A percentile compares a stretch with the other conserved stretches of the same genome.
Evolutionary conservation across 2,888 invertebrate species (phyloP).

Genomic region (Oscheius sp.): DNA sequence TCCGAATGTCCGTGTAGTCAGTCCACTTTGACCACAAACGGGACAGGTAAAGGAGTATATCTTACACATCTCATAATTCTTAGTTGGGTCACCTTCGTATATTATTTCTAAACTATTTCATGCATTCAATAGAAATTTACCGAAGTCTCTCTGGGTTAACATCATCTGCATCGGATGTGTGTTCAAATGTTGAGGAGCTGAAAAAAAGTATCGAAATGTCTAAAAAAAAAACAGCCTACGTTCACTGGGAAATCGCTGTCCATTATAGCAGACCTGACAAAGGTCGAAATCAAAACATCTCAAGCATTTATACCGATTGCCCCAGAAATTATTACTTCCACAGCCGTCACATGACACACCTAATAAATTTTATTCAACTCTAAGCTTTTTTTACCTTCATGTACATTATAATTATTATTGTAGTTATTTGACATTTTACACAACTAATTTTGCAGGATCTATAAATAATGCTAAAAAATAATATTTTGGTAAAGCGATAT

Average conservation of each 20-base stretch:
- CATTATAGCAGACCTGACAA: slow-evolving; percentile 79
- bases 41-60: slow-evolving; percentile 89
- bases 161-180: slow-evolving; percentile 99
- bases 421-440: too few relatives aligned
- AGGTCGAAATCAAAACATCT: slow-evolving; percentile 99
- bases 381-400: slow-evolving; percentile 19
- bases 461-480: too few relatives aligned
- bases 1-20: slow-evolving; percentile 88
- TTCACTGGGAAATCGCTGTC: slow-evolving; percentile 30
- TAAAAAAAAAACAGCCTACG: too few relatives aligned
- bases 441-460: too few relatives aligned
- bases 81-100: slow-evolving; percentile 90
- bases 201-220: too few relatives aligned
- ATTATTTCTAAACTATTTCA: slow-evolving; percentile 80
- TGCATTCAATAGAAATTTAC: slow-evolving; percentile 73
- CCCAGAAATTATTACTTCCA: slow-evolving; percentile 95
- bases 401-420: too few relatives aligned
- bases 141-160: slow-evolving; percentile 93
- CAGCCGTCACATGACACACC: slow-evolving; percentile 99
- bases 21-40: slow-evolving; percentile 95
- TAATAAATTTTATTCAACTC: slow-evolving; percentile 69
- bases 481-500: too few relatives aligned
- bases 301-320: slow-evolving; percentile 97
- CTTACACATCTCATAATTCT: slow-evolving; percentile 83
- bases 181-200: slow-evolving; percentile 79